Evolutionary conservation across 1,140 invertebrate species (phyloP), one percentile per base, ranked within the genome.

Genomic region (Chrysoperla carnea): DNA sequence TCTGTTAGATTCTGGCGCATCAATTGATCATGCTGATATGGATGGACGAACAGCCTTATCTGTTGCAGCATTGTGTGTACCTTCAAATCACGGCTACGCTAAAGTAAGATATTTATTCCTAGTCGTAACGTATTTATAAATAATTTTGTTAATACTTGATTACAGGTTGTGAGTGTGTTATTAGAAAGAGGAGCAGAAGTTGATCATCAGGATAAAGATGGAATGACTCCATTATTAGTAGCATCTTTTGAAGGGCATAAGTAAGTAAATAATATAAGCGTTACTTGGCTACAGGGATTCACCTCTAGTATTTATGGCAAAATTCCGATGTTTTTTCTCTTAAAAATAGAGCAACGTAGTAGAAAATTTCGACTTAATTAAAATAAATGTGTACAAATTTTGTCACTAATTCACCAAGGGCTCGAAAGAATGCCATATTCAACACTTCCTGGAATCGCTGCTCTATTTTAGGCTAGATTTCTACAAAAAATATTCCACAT

Each of bases 201-300:
- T 1, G 79, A 89, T 60, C 82, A 87, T 46, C 77, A 86, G 48
- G 91, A 94, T 57, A 81, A 87, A 45, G 90, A 95, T 55, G 84
- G 85, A 0, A 91, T 92, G 69, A 93, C 91, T 4, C 88, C 91
- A 2, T 62, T 97, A 8, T 66, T 95, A 36, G 89, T 96, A 1
- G 91, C 91, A 7, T 86, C 90, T 1, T 94, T 95, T 53, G 90
- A 96, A 63, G 90, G 90, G 2, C 84, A 92, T 55, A 76, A 74
- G 75, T 78, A 54, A 66, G 52, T 44, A 39, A 7, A 39, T 37
- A 37, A 31, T 31, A n/a, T n/a, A n/a, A n/a, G n/a, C n/a, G n/a
- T n/a, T n/a, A n/a, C n/a, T n/a, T n/a, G n/a, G n/a, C n/a, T n/a
- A n/a, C n/a, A n/a, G n/a, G n/a, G n/a, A n/a, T n/a, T n/a, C n/a